These are phyloP conservation scores for Dilophus febrilis DNA, from an alignment of 2,888 invertebrate genomes.

Conservation along the genomic window DNA sequence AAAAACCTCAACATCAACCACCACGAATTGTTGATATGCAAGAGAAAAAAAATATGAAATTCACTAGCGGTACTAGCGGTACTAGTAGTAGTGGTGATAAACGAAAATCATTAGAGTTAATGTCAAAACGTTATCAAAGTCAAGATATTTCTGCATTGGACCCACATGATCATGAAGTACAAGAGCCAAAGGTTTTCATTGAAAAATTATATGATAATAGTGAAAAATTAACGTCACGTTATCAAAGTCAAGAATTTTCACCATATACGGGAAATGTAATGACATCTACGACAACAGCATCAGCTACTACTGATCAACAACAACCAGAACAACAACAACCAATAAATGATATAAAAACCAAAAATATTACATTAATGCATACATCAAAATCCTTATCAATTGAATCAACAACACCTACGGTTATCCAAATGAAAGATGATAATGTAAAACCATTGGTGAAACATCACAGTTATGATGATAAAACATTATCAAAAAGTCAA, in stretches of 20 bases:
- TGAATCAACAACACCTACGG: constrained; percentile 24
- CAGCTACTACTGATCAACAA: constrained; percentile 14
- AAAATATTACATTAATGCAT: constrained; percentile 14
- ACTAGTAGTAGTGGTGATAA: constrained; percentile 22
- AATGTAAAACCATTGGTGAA: constrained; percentile 42
- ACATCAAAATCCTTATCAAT: constrained; percentile 26
- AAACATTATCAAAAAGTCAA: constrained; percentile 43
- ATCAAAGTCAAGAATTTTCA: constrained; percentile 46
- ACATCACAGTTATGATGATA: constrained; percentile 48
- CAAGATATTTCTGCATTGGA: constrained; percentile 39
- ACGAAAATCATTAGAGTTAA: constrained; percentile 34
- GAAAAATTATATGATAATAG: constrained; percentile 43
- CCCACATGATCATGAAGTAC: no score
- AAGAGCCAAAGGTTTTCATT: constrained; percentile 36
- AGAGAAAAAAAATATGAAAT: constrained; percentile 16
- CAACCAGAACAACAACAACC: constrained; percentile 9
- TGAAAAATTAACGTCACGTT: constrained; percentile 44
- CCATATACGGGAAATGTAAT: constrained; percentile 21
- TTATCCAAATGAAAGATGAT: no score
- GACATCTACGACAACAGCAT: constrained; percentile 28
- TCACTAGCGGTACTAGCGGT: constrained; percentile 24
- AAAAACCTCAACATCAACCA: no score
- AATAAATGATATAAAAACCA: constrained; percentile 30
- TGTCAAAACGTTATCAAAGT: constrained; percentile 39
- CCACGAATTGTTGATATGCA: constrained; percentile 20